Base-by-base conservation (phyloP, 2,797 vertebrate genomes). In the Chiloscyllium punctatum region DNA sequence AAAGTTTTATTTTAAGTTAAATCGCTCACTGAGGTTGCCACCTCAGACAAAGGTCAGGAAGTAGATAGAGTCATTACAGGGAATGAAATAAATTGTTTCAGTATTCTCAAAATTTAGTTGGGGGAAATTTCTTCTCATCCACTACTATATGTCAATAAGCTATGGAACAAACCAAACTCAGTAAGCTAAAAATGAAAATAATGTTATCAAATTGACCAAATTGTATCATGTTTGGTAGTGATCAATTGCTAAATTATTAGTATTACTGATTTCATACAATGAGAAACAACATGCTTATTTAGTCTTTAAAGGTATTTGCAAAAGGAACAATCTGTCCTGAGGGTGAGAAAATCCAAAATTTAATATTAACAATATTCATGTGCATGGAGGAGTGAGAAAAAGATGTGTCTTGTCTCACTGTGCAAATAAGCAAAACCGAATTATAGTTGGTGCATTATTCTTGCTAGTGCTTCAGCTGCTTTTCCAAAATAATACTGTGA, bases 401-500 rank as follows among this genome's bases (percentile, higher is more conserved):
- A 53, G 53, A 57, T 30, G 18, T 90, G 53, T 53, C 27, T 30
- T 90, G 6, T 51, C 87, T 90, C 51, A 90, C 53, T 30, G 79
- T 1, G 16, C 13, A 82, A 82, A 82, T n/a, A 90, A 15, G 87
- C 53, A 62, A 57, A 48, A 48, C 42, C 42, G 11, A 90, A 90
- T 62, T 90, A 51, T 15, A 57, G 9, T 62, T 90, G 53, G 53
- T 0, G 2, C 9, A 90, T 62, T 53, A 53, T 33, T 90, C 51
- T 62, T 90, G 48, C 53, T 90, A 53, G 53, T 33, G 27, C 53
- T 90, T 1, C 25, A 62, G 27, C 42, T 90, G 51, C 87, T 25
- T 62, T 33, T 90, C 87, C 87, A 90, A 90, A 62, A 90, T 21
- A 87, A 11, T 21, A 90, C 48, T 90, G 42, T 90, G 87, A 90